A percentile compares a stretch with the other conserved stretches of the same genome.
Conservation (phyloP, 1,140 invertebrate species). For the Leptopilina boulardi region DNA sequence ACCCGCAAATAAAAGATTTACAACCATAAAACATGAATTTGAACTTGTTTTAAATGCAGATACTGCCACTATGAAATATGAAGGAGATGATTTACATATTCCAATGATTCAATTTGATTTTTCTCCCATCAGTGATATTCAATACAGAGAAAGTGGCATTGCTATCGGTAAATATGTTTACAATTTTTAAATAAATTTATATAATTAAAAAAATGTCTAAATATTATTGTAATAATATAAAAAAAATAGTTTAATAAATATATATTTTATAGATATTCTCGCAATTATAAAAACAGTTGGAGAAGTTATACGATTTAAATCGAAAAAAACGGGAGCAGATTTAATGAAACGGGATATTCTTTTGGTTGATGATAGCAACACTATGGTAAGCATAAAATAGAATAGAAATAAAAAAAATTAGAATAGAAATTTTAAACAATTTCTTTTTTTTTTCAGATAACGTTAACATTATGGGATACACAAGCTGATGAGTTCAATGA, state of each 20-base stretch:
- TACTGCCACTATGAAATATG: neutral
- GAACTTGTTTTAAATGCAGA: conserved; percentile 87
- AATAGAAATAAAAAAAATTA: neutral
- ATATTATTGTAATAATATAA: conserved; percentile 19
- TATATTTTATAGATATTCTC: conserved; percentile 86
- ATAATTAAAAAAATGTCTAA: conserved; percentile 41
- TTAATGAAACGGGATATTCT: conserved; percentile 92
- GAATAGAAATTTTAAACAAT: neutral
- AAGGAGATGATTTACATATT: neutral
- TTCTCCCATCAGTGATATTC: neutral
- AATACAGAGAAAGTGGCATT: neutral
- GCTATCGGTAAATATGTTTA: conserved; percentile 6
- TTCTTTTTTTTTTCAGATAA: conserved; percentile 75
- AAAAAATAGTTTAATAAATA: conserved; percentile 39
- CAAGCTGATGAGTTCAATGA: conserved; percentile 91
- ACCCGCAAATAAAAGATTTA: conserved; percentile 91
- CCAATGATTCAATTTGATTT: conserved; percentile 15
- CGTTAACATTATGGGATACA: conserved; percentile 86
- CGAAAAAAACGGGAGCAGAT: conserved; percentile 86
- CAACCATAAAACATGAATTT: conserved; percentile 90
- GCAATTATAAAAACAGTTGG: conserved; percentile 88
- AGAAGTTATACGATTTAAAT: conserved; percentile 85
- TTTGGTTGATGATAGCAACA: conserved; percentile 91
- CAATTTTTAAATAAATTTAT: conserved; percentile 2
- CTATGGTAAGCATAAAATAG: conserved; percentile 68